phyloP scores from a whole-genome alignment of 2,797 vertebrate genomes.

The Cyprinodon diabolis region DNA sequence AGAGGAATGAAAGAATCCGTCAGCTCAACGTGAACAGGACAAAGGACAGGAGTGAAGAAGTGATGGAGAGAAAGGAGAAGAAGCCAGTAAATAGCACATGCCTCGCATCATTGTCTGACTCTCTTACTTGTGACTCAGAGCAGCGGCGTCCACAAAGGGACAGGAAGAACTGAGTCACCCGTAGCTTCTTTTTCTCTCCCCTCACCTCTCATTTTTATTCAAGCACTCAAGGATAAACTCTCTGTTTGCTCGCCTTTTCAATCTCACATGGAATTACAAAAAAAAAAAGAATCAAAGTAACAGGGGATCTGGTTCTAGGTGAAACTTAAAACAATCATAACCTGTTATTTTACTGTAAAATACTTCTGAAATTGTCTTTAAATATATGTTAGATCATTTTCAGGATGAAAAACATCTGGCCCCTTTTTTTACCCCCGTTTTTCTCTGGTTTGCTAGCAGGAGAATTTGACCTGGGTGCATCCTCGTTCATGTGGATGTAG shows the following conservation, averaged over 20 bases:
- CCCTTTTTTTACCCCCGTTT: too few species aligned
- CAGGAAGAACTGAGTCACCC: conserved; percentile 46
- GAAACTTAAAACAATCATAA: not conserved
- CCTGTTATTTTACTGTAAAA: too few species aligned
- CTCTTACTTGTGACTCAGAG: conserved; percentile 37
- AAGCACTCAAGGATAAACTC: conserved; percentile 19
- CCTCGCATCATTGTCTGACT: conserved; percentile 29
- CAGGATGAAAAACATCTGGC: too few species aligned
- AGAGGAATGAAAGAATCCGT: conserved; percentile 40
- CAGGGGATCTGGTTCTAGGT: not conserved
- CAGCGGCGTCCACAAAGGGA: conserved; percentile 20
- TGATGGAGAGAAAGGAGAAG: conserved; percentile 39
- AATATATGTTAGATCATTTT: too few species aligned
- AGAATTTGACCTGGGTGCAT: too few species aligned
- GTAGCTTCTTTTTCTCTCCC: conserved; percentile 2
- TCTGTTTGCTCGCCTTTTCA: not conserved
- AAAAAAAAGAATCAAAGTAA: not conserved
- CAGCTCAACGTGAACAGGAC: conserved; percentile 42
- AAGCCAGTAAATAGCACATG: conserved; percentile 40
- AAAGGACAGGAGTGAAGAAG: conserved; percentile 49
- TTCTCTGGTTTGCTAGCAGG: too few species aligned
- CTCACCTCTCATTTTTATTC: conserved; percentile 35
- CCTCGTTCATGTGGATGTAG: too few species aligned
- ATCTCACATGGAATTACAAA: not conserved
- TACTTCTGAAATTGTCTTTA: too few species aligned